A percentile compares a stretch with the other conserved stretches of the same genome.
Evolutionary conservation across 2,113 vertebrate genomes (phyloP).

Genomic region (Heteronetta atricapilla): DNA sequence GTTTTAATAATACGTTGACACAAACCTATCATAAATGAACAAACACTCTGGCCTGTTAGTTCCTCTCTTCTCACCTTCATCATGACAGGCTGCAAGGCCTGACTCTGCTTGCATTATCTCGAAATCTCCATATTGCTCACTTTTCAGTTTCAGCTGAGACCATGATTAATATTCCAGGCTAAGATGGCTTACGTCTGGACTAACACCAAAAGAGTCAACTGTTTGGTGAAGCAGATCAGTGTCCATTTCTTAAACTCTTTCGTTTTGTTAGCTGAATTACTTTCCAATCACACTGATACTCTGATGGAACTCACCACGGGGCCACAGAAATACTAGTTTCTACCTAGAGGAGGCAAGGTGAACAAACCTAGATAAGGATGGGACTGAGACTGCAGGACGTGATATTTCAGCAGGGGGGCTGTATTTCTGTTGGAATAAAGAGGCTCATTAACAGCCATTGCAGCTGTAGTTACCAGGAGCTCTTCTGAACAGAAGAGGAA

Average conservation of each 20-base stretch:
- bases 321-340: background rate
- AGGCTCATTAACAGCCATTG: background rate
- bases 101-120: background rate
- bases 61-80: background rate
- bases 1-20: slow-evolving; percentile 29
- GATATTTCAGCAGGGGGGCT: background rate
- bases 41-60: background rate
- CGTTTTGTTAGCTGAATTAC: background rate
- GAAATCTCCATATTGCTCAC: slow-evolving; percentile 34
- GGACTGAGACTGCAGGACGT: background rate
- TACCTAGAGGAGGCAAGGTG: background rate
- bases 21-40: background rate
- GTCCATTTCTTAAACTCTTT: background rate
- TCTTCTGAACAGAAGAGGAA: background rate
- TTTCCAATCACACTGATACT: background rate
- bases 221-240: background rate
- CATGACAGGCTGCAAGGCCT: background rate
- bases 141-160: slow-evolving; percentile 24
- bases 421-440: background rate
- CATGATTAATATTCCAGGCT: slow-evolving; percentile 14
- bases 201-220: background rate
- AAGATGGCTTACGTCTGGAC: background rate
- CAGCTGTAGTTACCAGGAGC: background rate
- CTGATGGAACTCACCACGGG: background rate
- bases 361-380: background rate